Percentiles rank a stretch among this genome's conserved stretches.
Conservation (phyloP, 2,113 vertebrate species). For the Turdus rufiventris region DNA sequence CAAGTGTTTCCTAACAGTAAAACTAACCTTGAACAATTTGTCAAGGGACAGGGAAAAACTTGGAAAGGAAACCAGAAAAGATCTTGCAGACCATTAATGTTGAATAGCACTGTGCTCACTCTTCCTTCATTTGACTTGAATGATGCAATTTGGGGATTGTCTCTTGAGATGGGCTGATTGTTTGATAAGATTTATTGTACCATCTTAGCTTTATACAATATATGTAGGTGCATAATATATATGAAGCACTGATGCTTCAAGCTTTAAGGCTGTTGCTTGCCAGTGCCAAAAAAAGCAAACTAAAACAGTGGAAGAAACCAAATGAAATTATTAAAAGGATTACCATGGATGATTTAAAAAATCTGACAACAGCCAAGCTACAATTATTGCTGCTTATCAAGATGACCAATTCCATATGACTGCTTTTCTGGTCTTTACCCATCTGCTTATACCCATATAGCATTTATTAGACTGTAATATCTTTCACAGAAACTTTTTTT, state of each 20-base stretch:
- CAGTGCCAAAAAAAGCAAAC: background rate
- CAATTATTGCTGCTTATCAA: background rate
- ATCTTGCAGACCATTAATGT: background rate
- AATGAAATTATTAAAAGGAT: background rate
- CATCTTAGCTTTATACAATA: background rate
- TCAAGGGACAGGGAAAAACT: background rate
- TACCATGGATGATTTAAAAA: background rate
- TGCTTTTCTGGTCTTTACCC: background rate
- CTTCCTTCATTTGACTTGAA: background rate
- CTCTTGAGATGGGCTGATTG: background rate
- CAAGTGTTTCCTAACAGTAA: background rate
- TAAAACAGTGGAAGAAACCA: background rate
- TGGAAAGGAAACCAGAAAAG: background rate
- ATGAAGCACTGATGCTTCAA: background rate
- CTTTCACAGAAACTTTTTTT: background rate
- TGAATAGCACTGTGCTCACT: background rate
- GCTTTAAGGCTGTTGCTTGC: background rate
- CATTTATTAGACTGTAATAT: background rate
- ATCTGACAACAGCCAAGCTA: background rate
- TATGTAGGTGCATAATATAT: background rate
- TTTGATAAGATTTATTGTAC: background rate
- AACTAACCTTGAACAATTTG: constrained; percentile 5
- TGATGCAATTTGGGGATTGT: background rate
- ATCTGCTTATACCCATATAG: background rate
- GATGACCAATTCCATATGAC: background rate